Evolutionary conservation across 2,797 vertebrate species (phyloP).

Genomic region (Syndactyla subalaris): DNA sequence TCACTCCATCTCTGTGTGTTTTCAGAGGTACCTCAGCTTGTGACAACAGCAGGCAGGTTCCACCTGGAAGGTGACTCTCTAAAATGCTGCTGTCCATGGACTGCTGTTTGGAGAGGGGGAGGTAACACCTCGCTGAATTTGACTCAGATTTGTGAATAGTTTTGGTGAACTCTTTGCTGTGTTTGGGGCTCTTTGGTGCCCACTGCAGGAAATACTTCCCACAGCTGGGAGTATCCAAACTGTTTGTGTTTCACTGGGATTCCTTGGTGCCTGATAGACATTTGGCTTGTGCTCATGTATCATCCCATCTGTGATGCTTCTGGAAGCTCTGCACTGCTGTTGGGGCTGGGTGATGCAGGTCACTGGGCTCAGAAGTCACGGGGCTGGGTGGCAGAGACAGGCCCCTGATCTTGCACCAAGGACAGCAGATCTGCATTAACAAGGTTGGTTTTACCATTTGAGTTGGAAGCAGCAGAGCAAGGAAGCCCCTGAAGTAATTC

Average conservation of each 20-base stretch:
- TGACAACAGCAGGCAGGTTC: not conserved
- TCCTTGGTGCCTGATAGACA: not conserved
- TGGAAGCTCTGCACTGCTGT: not conserved
- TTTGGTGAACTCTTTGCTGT: not conserved
- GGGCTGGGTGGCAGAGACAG: not conserved
- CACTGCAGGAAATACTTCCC: not conserved
- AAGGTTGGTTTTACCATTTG: not conserved
- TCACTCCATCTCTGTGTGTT: not conserved
- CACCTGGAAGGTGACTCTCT: not conserved
- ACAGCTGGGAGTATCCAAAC: not conserved
- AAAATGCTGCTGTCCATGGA: not conserved
- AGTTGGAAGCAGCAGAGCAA: not conserved
- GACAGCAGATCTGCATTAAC: fast-evolving
- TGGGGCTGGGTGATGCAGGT: not conserved
- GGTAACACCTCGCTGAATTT: not conserved
- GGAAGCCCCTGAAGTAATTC: not conserved
- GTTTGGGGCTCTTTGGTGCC: not conserved
- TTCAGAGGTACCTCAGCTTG: not conserved
- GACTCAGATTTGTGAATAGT: not conserved
- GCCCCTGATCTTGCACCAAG: not conserved
- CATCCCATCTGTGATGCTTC: not conserved
- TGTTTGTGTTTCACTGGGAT: not conserved
- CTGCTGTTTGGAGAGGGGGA: not conserved
- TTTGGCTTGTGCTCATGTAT: fast-evolving
- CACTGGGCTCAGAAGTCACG: not conserved